A percentile compares a stretch with the other conserved stretches of the same genome.
Conservation (phyloP, 2,888 invertebrate species). For the Chironomus tentans region DNA sequence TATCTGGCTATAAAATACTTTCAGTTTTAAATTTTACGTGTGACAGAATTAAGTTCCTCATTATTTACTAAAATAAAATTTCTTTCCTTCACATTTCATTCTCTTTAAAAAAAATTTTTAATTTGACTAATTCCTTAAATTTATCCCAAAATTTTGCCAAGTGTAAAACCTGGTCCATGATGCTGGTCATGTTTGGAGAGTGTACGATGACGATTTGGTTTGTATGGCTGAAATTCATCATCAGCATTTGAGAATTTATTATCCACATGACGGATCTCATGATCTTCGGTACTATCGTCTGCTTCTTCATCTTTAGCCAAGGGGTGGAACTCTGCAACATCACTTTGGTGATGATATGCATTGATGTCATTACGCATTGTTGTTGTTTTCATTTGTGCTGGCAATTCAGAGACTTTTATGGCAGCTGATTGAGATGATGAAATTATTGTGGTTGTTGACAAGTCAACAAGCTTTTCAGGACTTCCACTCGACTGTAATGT, state of each 20-base stretch:
- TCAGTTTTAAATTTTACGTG: no score
- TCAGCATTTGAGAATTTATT: slow-evolving; percentile 40
- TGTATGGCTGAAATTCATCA: slow-evolving; percentile 37
- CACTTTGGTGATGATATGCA: slow-evolving; percentile 5
- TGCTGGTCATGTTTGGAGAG: slow-evolving; percentile 35
- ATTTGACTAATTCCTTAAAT: slow-evolving; percentile 12
- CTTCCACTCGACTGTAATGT: background rate
- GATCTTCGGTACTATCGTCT: background rate
- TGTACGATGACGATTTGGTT: slow-evolving; percentile 41
- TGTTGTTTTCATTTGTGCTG: slow-evolving; percentile 3
- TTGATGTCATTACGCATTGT: slow-evolving; percentile 14
- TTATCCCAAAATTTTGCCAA: slow-evolving; percentile 43
- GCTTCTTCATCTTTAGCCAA: no score
- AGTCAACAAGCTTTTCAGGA: background rate
- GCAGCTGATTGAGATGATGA: background rate
- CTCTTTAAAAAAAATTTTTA: background rate
- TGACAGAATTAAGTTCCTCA: no score
- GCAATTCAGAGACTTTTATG: background rate
- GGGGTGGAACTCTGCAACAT: background rate
- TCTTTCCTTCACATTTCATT: background rate
- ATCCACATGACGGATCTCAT: background rate
- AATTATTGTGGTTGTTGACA: background rate
- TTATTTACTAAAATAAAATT: no score
- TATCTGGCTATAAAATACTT: no score
- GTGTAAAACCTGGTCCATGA: slow-evolving; percentile 37